A percentile compares a stretch with the other conserved stretches of the same genome.
Evolutionary conservation across 2,888 invertebrate species (phyloP).

Genomic region (Diarsia dahlii): DNA sequence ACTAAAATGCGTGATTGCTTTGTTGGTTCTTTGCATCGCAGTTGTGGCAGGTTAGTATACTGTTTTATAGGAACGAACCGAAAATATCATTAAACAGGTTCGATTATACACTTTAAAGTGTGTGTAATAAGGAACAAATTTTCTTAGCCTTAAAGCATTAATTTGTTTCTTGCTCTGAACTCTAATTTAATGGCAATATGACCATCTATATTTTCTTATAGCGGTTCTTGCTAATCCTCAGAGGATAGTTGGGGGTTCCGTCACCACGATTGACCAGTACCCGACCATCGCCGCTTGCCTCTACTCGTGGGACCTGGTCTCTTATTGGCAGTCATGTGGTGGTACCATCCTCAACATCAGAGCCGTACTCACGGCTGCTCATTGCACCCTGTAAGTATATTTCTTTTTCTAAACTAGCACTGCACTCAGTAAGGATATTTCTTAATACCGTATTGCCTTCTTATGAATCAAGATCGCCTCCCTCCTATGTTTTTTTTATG

Average conservation of each 20-base stretch:
- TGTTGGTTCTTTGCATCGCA: constrained; percentile 32
- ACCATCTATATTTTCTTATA: too few relatives aligned
- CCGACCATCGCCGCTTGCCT: constrained; percentile 65
- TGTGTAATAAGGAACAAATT: constrained; percentile 11
- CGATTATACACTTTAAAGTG: neutral
- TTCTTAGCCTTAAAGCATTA: too few relatives aligned
- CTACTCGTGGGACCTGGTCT: constrained; percentile 31
- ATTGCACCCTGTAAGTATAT: constrained; percentile 69
- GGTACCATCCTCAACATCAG: constrained; percentile 72
- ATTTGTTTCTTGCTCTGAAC: neutral
- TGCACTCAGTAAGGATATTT: too few relatives aligned
- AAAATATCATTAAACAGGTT: neutral
- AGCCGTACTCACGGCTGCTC: constrained; percentile 73
- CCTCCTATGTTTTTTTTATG: too few relatives aligned
- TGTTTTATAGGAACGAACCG: neutral
- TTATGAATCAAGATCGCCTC: too few relatives aligned
- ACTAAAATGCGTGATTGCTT: constrained; percentile 5
- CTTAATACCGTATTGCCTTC: neutral
- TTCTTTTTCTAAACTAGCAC: neutral
- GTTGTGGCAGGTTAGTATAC: constrained; percentile 75
- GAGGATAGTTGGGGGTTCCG: constrained; percentile 69
- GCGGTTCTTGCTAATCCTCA: neutral
- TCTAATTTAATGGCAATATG: too few relatives aligned
- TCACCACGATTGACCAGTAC: constrained; percentile 67
- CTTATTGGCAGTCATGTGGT: constrained; percentile 64